Base-by-base conservation (phyloP, 2,797 vertebrate species). In the Anguilla marmorata region DNA sequence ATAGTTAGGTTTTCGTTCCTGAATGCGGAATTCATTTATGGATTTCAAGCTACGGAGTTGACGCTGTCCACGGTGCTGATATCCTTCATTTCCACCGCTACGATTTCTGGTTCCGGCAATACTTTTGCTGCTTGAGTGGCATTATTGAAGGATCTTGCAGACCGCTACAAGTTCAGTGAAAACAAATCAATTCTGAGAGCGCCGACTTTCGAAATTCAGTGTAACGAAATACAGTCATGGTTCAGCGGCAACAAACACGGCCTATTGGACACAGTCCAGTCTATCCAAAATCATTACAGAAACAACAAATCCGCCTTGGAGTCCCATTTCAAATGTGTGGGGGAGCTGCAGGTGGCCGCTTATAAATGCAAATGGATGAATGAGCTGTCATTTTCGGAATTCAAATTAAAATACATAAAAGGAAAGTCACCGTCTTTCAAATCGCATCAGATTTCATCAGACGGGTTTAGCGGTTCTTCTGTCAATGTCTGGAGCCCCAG, bases 41-140 rank as follows among this genome's bases (percentile, higher is more conserved):
- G 5, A 19, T n/a, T n/a, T 85, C 84, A 85, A 85, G 27, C 56
- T 1, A n/a, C 8, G 58, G 7, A 6, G 37, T 24, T 21, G 56
- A 27, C 58, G 56, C 84, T 85, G 84, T 85, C 84, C 84, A 66
- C 12, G 84, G 84, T 85, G 56, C 84, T 85, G 84, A 85, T 21
- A 84, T 58, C 33, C 14, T 85, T 30, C 21, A 11, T 30, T 45
- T 85, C 37, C 58, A 50, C 24, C 24, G 24, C 45, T 2, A 50
- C 4, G 79, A 21, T 79, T 41, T 82, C 41, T 50, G 45, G 0
- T 48, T 50, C 41, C 12, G 1, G 7, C 76, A 2, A 45, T 16
- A 21, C 19, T 45, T 8, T 21, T 24, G 27, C 72, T 24, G 21
- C 76, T 45, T 80, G 6, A 82, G 19, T 4, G 19, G 6, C 14